A percentile compares a stretch with the other conserved stretches of the same genome.
Conservation (phyloP, 1,140 invertebrate species). For the Drosophila nigrodunni region DNA sequence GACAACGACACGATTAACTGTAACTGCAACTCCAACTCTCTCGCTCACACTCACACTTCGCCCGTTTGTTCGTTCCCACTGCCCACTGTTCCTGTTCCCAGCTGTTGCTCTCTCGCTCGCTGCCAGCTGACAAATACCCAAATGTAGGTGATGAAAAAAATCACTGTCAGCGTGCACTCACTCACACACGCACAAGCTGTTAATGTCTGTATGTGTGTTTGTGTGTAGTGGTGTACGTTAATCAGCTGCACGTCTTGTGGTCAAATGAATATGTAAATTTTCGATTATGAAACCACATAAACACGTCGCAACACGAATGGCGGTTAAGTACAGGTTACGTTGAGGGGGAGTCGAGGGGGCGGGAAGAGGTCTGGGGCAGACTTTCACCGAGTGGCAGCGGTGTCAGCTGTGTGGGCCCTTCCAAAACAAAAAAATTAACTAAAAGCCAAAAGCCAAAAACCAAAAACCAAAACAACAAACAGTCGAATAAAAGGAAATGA, state of each 20-base stretch:
- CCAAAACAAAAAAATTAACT: conserved; percentile 40
- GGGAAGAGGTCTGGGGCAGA: conserved; percentile 38
- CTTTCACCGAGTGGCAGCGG: conserved; percentile 60
- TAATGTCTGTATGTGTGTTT: neutral
- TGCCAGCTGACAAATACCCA: conserved; percentile 34
- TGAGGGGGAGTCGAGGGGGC: neutral
- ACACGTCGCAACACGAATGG: conserved; percentile 54
- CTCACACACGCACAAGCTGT: neutral
- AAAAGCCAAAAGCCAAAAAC: conserved; percentile 32
- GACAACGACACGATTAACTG: conserved; percentile 15
- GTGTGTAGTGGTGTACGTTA: conserved; percentile 42
- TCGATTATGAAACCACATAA: conserved; percentile 78
- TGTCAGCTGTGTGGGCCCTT: conserved; percentile 70
- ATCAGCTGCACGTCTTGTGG: conserved; percentile 45
- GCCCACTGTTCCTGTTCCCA: neutral
- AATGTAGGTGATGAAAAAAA: conserved; percentile 28
- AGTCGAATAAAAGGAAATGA: conserved; percentile 34
- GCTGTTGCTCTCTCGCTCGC: neutral
- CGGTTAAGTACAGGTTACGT: conserved; percentile 14
- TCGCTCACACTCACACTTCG: neutral
- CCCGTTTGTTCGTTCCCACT: neutral
- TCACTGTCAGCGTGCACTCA: conserved; percentile 24
- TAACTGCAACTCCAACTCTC: conserved; percentile 34
- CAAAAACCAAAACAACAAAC: conserved; percentile 70
- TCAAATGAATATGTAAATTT: conserved; percentile 75